These are phyloP conservation scores for Agriotes lineatus DNA, from an alignment of 2,888 invertebrate species.

Conservation along the genomic window DNA sequence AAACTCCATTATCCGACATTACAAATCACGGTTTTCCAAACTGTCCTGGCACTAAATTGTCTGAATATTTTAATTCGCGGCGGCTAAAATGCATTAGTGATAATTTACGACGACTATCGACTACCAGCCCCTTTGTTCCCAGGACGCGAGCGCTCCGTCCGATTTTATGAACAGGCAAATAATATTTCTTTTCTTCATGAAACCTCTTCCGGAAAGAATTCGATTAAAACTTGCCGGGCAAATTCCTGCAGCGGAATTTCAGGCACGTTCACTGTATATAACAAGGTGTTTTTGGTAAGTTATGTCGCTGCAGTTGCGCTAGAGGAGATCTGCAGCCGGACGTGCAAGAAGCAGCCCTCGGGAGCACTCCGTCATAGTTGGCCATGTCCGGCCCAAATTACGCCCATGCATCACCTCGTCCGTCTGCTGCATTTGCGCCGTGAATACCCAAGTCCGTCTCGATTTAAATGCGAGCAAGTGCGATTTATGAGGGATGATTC, in stretches of 20 bases:
- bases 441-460: conserved; percentile 52
- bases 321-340: conserved; percentile 50
- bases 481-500: conserved; percentile 30
- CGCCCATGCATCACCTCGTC: conserved; percentile 60
- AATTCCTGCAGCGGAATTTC: conserved; percentile 18
- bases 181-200: too few relatives aligned
- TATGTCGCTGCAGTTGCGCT: conserved; percentile 49
- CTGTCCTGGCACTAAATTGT: conserved; percentile 47
- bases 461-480: conserved; percentile 38
- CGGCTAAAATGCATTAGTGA: conserved; percentile 58
- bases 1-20: conserved; percentile 44
- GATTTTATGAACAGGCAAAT: too few relatives aligned
- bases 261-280: conserved; percentile 32
- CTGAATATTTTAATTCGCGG: conserved; percentile 58
- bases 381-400: conserved; percentile 61
- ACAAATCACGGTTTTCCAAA: conserved; percentile 46
- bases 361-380: conserved; percentile 61
- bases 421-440: conserved; percentile 55
- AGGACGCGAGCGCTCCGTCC: background rate
- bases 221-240: conserved; percentile 5
- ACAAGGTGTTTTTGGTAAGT: conserved; percentile 37
- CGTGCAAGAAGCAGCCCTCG: conserved; percentile 57
- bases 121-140: conserved; percentile 33
- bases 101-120: conserved; percentile 50
- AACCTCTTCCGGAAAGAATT: background rate